Evolutionary conservation across 2,113 vertebrate genomes (phyloP), one percentile per base, ranked within the genome.

Genomic region (Lontra canadensis): DNA sequence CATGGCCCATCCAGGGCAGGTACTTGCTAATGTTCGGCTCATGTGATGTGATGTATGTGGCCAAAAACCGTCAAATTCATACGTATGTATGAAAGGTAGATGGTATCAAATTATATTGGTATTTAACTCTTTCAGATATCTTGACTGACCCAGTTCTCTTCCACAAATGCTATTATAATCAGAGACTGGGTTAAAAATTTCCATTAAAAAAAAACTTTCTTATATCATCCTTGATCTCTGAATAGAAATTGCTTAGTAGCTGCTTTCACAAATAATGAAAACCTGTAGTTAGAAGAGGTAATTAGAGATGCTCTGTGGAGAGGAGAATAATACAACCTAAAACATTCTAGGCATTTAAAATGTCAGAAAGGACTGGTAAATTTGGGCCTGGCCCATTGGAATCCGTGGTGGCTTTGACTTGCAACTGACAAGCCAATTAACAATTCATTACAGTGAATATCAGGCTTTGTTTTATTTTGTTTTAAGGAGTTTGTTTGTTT

Each of bases 161-260:
- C 44, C 36, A 2, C 15, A 86, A 76, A 49, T 63, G n/a, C 86
- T 88, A 13, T 83, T 95, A 39, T 42, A 87, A 90, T 69, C 86
- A 84, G 44, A 95, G 20, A 29, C 42, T 74, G 0, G 47, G 55
- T 96, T 95, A 92, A 95, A 92, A 95, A 44, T 91, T 79, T 95
- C 69, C 49, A 71, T 84, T 91, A 31, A 78, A 96, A 84, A 84
- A 83, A 95, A 95, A 47, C 18, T 74, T 82, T 85, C 82, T 96
- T 63, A 71, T 67, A 90, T 94, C 25, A 61, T 29, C 65, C 55
- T 49, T 63, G 21, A 79, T 89, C 55, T 92, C 86, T 91, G 88
- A 97, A 88, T 91, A 96, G 85, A 97, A 97, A 49, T 57, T 90
- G 83, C 73, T 92, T 95, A 71, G 49, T 97, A 97, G 25, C 71